Evolutionary conservation across 2,797 vertebrate genomes (phyloP).

Genomic region (Cottoperca gobio): DNA sequence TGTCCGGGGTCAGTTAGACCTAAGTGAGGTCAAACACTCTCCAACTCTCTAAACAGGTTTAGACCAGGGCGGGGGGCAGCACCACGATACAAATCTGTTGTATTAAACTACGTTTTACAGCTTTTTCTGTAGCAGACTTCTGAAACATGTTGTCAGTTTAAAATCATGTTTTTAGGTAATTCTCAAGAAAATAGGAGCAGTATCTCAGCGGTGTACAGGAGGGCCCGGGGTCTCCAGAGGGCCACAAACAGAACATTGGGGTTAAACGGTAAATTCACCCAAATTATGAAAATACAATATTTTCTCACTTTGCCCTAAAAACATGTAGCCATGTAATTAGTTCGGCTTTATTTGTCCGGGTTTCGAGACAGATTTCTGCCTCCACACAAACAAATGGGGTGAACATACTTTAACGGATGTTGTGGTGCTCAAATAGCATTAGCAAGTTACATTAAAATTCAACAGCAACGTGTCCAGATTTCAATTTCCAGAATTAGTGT

Average conservation of each 20-base stretch:
- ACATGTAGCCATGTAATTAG: neutral
- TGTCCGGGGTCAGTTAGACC: neutral
- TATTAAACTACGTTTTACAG: neutral
- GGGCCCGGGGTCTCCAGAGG: neutral
- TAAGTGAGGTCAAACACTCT: neutral
- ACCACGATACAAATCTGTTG: neutral
- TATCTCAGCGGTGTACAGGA: too few relatives aligned
- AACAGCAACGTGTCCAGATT: neutral
- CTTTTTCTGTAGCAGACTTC: neutral
- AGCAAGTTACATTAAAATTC: neutral
- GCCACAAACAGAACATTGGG: neutral
- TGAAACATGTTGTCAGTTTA: neutral
- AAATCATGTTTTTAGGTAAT: neutral
- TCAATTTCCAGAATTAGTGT: neutral
- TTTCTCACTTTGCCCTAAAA: neutral
- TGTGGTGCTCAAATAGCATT: neutral
- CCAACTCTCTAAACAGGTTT: neutral
- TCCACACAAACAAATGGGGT: neutral
- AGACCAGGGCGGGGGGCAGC: neutral
- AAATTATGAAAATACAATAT: slow-evolving; percentile 6
- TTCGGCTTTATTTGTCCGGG: neutral
- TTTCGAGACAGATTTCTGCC: neutral
- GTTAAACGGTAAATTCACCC: neutral
- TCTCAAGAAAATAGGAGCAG: too few relatives aligned
- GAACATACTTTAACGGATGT: neutral